Base-by-base conservation (phyloP, 2,797 vertebrate genomes). In the Sparus aurata region DNA sequence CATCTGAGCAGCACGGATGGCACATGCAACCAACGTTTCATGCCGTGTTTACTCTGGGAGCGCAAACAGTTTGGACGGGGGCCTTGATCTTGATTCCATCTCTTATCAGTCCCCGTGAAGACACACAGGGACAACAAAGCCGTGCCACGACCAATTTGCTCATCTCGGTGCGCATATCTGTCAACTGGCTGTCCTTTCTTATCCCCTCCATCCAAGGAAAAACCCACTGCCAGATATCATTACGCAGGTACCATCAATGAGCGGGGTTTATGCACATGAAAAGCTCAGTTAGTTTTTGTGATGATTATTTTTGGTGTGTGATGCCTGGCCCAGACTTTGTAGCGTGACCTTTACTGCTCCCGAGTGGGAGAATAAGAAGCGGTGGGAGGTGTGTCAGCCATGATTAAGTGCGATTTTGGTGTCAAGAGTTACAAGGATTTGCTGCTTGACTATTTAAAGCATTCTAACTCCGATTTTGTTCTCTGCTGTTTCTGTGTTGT, bases 71-170 rank as follows among this genome's bases (percentile, higher is more conserved):
- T 60, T 38, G 30, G 47, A 76, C 5, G 27, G 3, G 13, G 4
- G 16, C 72, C 55, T 71, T 73, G 30, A 64, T 81, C 61, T 69
- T 10, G 2, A 45, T 20, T 72, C 23, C 22, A 22, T 73, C 70
- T 73, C 66, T 81, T 49, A 61, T 83, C 62, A 60, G 55, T 20
- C 53, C 23, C 49, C 34, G 75, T 89, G 85, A 79, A 66, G 62
- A 80, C 46, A 61, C 17, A 54, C 38, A 70, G 46, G 25, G 41
- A 70, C 68, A 79, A 69, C 75, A 81, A 70, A 86, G 73, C 18
- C 63, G 62, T 54, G 70, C 45, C 77, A 79, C 10, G 22, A 76
- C 13, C 58, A 74, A 68, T 80, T 74, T 69, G 54, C 17, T 75
- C 47, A 65, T 63, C 61, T 64, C 23, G 60, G 38, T 61, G 47